A percentile compares a stretch with the other conserved stretches of the same genome.
phyloP scores from a whole-genome alignment of 2,113 vertebrate genomes.

The Sapayoa aenigma region DNA sequence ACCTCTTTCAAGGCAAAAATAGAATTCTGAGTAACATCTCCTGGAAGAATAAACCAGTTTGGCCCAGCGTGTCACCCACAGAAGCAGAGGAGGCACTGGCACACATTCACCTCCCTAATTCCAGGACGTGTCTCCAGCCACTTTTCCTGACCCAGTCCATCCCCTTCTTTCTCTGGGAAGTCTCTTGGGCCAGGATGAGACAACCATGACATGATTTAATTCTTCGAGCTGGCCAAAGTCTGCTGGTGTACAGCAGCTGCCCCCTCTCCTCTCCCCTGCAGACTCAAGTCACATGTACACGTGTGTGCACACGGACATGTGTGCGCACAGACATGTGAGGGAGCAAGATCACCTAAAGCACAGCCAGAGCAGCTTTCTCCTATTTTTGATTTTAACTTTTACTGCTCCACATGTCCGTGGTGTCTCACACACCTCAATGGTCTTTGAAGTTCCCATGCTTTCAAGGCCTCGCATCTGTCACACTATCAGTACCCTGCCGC shows the following conservation, averaged over 20 bases:
- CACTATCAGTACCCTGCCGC: slow-evolving; percentile 1
- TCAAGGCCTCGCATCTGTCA: slow-evolving; percentile 58
- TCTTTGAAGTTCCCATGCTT: slow-evolving; percentile 61
- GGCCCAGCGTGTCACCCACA: not conserved
- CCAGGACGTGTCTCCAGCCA: not conserved
- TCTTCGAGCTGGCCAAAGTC: not conserved
- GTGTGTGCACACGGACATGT: accelerated
- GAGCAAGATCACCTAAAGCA: not conserved
- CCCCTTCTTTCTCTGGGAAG: not conserved
- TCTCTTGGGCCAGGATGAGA: not conserved
- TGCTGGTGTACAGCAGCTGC: not conserved
- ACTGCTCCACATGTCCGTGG: slow-evolving; percentile 13
- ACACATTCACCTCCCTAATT: not conserved
- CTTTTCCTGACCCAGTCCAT: not conserved
- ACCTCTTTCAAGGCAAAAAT: not conserved
- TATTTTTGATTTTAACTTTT: not conserved
- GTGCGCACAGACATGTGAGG: not conserved
- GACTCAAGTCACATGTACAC: accelerated
- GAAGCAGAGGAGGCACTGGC: accelerated
- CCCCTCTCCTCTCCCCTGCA: not conserved
- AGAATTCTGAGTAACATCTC: not conserved
- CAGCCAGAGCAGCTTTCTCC: not conserved
- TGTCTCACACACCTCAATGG: slow-evolving; percentile 5
- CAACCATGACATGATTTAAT: not conserved
- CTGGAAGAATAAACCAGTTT: not conserved